Conservation (phyloP, 2,797 vertebrate species). For the Microctenopoma stevenorrisi region DNA sequence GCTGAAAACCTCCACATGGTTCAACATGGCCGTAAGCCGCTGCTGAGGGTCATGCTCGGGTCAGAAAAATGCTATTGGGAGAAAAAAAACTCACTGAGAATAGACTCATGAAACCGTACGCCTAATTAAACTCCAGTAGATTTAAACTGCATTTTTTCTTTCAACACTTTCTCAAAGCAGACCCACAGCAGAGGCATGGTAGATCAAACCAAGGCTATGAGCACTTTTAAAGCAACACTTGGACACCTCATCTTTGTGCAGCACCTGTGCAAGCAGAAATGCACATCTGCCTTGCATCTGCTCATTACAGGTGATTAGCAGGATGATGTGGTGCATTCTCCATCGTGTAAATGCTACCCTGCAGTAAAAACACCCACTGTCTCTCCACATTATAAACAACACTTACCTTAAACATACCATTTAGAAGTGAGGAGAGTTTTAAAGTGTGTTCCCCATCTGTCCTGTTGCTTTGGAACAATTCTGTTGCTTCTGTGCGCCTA, state of each 20-base stretch:
- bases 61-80: constrained; percentile 38
- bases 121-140: constrained; percentile 72
- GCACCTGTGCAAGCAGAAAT: constrained; percentile 69
- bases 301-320: constrained; percentile 75
- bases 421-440: constrained; percentile 24
- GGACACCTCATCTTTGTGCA: constrained; percentile 51
- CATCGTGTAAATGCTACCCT: constrained; percentile 57
- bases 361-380: constrained; percentile 46
- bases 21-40: constrained; percentile 57
- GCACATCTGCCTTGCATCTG: constrained; percentile 79
- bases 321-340: constrained; percentile 55
- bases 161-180: constrained; percentile 32
- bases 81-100: constrained; percentile 16
- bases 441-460: constrained; percentile 44
- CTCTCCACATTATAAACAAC: constrained; percentile 35
- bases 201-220: constrained; percentile 44
- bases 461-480: constrained; percentile 32
- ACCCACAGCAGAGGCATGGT: constrained; percentile 47
- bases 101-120: constrained; percentile 73
- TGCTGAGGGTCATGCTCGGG: constrained; percentile 31
- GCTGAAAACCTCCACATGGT: constrained; percentile 36
- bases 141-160: constrained; percentile 31
- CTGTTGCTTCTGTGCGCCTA: constrained; percentile 21
- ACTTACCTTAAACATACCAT: constrained; percentile 49
- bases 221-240: constrained; percentile 57